A percentile compares a stretch with the other conserved stretches of the same genome.
Conservation (phyloP, 2,113 vertebrate genomes). For the Mugil cephalus region DNA sequence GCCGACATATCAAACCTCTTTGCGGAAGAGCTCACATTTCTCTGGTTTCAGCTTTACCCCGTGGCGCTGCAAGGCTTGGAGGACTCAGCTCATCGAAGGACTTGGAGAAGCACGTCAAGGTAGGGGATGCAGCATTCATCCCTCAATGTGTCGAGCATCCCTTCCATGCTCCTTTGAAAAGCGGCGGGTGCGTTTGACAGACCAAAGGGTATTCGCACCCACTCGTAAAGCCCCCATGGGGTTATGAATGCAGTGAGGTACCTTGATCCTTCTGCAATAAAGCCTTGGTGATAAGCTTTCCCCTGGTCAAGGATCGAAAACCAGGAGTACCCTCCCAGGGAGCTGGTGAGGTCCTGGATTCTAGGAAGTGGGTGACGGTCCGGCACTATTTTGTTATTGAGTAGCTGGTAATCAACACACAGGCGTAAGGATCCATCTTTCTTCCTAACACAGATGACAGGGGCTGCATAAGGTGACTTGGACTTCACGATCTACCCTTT, state of each 20-base stretch:
- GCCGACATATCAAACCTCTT: conserved; percentile 2
- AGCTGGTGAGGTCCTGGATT: conserved; percentile 26
- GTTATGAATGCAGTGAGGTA: conserved; percentile 17
- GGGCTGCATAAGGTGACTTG: too few species aligned
- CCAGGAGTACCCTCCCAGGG: conserved; percentile 19
- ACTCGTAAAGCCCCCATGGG: conserved; percentile 12
- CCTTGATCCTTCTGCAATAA: conserved; percentile 20
- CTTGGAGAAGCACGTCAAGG: neutral
- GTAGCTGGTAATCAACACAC: neutral
- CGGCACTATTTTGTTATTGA: conserved; percentile 24
- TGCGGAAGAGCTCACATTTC: neutral
- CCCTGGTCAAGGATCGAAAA: conserved; percentile 30
- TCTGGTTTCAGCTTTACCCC: neutral
- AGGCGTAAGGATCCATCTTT: neutral
- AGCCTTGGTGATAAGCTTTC: conserved; percentile 23
- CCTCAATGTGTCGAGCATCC: neutral
- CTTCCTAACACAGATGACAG: conserved; percentile 18
- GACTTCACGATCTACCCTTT: conserved; percentile 15
- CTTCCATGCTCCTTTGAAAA: conserved; percentile 31
- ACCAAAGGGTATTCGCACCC: neutral
- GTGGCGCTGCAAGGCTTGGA: neutral
- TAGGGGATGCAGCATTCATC: conserved; percentile 15
- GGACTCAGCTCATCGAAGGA: neutral
- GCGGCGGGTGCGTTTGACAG: conserved; percentile 15
- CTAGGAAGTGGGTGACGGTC: neutral